Base-by-base conservation (phyloP, 2,888 invertebrate species). In the Pomacea canaliculata region DNA sequence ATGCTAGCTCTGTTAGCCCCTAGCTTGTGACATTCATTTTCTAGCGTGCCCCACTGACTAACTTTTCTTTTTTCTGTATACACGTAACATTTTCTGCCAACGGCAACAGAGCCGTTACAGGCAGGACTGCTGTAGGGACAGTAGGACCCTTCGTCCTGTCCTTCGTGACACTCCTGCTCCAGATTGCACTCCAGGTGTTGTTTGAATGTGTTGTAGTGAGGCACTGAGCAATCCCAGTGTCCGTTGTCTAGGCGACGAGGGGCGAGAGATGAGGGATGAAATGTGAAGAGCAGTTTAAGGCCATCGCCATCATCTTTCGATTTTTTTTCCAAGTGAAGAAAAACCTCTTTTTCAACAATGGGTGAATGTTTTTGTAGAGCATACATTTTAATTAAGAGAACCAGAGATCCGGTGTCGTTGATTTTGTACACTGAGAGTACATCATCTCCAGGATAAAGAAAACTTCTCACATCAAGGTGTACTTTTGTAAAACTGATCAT, bases 101-200 rank as follows among this genome's bases (percentile, higher is more conserved):
- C 19, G 12, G 66, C 67, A 37, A 68, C 59, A 51, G 19, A 51
- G 10, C 73, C 73, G 10, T 56, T 46, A 48, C 73, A 73, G 18
- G 37, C 46, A 10, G 73, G 67, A 59, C 73, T 73, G 68, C 73
- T 73, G 68, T n/a, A 73, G 37, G 73, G 68, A 59, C 73, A 73
- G n/a, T 59, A n/a, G 4, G 51, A 16, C 51, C 51, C 51, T 16
- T 56, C 51, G 10, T 16, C 65, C 27, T 65, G 63, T 13, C 51
- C 51, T 16, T 16, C 51, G 10, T 56, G 51, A 56, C 51, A 56
- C 51, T 56, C 51, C 51, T 4, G 51, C 51, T 56, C 51, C 51
- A 56, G 51, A 8, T 56, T 51, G 46, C 72, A 72, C 51, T 72
- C 65, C 48, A 72, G 19, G 48, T 72, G 72, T 37, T 51, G 49